A percentile compares a stretch with the other conserved stretches of the same genome.
These are phyloP conservation scores for Hylomyscus alleni DNA, from an alignment of 2,797 vertebrate species.

Conservation along the genomic window DNA sequence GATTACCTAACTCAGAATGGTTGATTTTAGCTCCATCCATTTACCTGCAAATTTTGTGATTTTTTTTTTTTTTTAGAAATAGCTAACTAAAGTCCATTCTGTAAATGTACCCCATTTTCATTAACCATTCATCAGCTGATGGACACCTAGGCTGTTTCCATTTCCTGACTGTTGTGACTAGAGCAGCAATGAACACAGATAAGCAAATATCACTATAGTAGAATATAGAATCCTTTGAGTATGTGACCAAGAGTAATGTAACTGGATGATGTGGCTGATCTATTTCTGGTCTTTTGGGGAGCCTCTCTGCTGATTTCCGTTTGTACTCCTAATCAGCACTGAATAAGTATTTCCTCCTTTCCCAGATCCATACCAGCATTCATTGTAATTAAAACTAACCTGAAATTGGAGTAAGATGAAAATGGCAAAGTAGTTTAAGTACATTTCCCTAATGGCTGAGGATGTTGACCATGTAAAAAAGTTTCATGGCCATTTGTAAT, in stretches of 20 bases:
- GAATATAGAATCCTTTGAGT: not conserved
- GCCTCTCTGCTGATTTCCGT: not conserved
- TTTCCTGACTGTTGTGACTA: not conserved
- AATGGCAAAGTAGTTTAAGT: not conserved
- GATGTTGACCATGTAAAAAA: not conserved
- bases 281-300: not conserved
- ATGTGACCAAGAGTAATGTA: not conserved
- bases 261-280: not conserved
- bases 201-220: not conserved
- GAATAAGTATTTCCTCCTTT: not conserved
- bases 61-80: not conserved
- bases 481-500: not conserved
- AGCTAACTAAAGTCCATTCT: not conserved
- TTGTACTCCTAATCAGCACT: not conserved
- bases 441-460: not conserved
- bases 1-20: not conserved
- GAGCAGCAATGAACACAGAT: not conserved
- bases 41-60: not conserved
- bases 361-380: not conserved
- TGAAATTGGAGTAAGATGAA: not conserved
- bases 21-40: not conserved
- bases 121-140: not conserved
- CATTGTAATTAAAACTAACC: not conserved
- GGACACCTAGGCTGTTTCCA: not conserved
- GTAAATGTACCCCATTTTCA: not conserved